Evolutionary conservation across 2,797 vertebrate species (phyloP), one percentile per base, ranked within the genome.

Genomic region (Falco peregrinus): DNA sequence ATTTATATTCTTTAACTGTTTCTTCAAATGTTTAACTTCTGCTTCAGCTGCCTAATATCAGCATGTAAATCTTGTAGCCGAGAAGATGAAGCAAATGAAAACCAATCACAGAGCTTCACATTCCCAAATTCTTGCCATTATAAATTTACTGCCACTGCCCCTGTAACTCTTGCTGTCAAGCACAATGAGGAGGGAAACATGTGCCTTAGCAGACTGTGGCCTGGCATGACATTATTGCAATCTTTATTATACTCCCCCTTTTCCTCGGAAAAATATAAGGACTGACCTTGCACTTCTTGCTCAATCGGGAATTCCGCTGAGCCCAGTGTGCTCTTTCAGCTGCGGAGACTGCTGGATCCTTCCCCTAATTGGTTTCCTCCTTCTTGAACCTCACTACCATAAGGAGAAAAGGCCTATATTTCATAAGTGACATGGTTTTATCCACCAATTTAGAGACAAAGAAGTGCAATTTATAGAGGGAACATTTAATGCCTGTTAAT

Each of bases 391-490:
- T 71, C 94, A 43, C 81, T 71, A 80, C 14, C 63, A 26, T 65
- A 63, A 61, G 81, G 64, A 90, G 90, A 87, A 93, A 83, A 90
- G 47, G 68, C 78, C 90, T 71, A 50, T 92, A 89, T 97, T 96
- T 95, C 86, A 74, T 83, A 84, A 96, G 60, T 13, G 25, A 57
- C 89, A 43, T 25, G 90, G 91, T 57, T 96, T 95, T 93, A 94
- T 61, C 93, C 88, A 87, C 93, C 94, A 89, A 81, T 96, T 94
- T 95, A 75, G 92, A 95, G 92, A 93, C 93, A 96, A 96, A 97
- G 88, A 64, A 95, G 71, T 1, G 48, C 75, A 87, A 94, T 96
- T 93, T 95, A 94, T 79, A 89, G 90, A 90, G 93, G 84, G 86
- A 96, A 71, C 88, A 48, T 79, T 93, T 95, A 90, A 90, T 87